These are phyloP conservation scores for Lucifuga dentata DNA, from an alignment of 2,113 vertebrate species.

Conservation along the genomic window DNA sequence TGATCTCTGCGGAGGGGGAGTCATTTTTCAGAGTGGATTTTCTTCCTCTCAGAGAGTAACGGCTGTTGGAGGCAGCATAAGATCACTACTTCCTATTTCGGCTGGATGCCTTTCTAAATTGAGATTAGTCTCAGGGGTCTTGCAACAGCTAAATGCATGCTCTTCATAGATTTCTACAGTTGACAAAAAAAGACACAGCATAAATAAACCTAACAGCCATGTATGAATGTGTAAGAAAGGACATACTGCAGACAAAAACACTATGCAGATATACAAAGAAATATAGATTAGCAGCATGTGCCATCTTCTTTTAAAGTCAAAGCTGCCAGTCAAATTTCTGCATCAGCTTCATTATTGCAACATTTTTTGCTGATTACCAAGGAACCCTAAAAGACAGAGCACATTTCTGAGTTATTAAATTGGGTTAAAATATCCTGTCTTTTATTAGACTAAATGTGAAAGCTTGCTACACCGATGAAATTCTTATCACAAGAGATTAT, in stretches of 20 bases:
- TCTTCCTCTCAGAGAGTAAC: conserved; percentile 28
- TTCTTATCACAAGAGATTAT: no score
- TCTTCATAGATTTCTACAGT: conserved; percentile 28
- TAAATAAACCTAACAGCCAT: conserved; percentile 41
- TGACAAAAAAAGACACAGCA: conserved; percentile 1
- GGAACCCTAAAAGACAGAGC: no score
- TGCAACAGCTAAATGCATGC: conserved; percentile 41
- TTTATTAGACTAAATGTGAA: conserved; percentile 3
- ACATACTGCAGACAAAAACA: conserved; percentile 32
- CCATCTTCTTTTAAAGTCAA: no score
- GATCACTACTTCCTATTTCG: conserved; percentile 52
- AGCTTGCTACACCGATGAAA: conserved; percentile 15
- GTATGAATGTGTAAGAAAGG: conserved; percentile 26
- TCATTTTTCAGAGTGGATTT: conserved; percentile 61
- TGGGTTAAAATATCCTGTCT: background rate
- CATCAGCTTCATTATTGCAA: no score
- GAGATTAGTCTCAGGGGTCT: conserved; percentile 63
- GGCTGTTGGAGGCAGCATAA: conserved; percentile 34
- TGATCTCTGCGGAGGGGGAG: conserved; percentile 68
- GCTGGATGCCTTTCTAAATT: conserved; percentile 55
- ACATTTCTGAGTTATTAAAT: background rate
- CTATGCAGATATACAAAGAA: conserved; percentile 3
- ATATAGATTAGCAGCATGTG: no score
- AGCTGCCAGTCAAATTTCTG: no score
- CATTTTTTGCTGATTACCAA: no score